Percentiles rank a stretch among this genome's conserved stretches.
Conservation (phyloP, 1,140 invertebrate species). For the Babylonia areolata region DNA sequence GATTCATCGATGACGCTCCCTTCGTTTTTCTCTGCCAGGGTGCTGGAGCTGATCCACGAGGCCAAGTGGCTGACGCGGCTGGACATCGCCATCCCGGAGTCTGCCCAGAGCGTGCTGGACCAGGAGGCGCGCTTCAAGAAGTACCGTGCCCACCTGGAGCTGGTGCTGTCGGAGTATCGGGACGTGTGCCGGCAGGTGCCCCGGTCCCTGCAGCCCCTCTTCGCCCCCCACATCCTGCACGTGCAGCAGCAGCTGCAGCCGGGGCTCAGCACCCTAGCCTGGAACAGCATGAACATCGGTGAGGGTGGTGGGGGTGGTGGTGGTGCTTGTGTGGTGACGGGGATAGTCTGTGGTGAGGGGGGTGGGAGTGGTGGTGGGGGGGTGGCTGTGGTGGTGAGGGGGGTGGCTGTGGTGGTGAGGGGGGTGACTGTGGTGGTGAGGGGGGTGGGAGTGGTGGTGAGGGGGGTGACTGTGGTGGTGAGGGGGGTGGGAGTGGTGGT, state of each 20-base stretch:
- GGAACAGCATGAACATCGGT: conserved; percentile 77
- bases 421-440: conserved; percentile 56
- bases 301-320: background rate
- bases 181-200: conserved; percentile 68
- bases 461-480: conserved; percentile 57
- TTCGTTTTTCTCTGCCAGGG: conserved; percentile 56
- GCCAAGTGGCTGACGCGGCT: conserved; percentile 74
- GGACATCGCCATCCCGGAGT: conserved; percentile 72
- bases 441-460: background rate
- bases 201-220: conserved; percentile 63
- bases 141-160: conserved; percentile 74
- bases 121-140: conserved; percentile 74
- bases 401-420: background rate
- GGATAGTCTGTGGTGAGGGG: conserved; percentile 52
- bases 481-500: background rate
- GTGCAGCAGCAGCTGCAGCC: conserved; percentile 73
- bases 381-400: conserved; percentile 54
- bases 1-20: too few species aligned
- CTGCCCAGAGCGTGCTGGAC: conserved; percentile 67
- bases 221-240: conserved; percentile 66
- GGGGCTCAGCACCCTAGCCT: conserved; percentile 72
- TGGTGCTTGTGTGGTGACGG: background rate
- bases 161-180: conserved; percentile 67
- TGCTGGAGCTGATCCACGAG: conserved; percentile 74
- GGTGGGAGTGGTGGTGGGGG: background rate